These are phyloP conservation scores for Hyphantria cunea DNA, from an alignment of 1,140 invertebrate genomes.

Conservation along the genomic window DNA sequence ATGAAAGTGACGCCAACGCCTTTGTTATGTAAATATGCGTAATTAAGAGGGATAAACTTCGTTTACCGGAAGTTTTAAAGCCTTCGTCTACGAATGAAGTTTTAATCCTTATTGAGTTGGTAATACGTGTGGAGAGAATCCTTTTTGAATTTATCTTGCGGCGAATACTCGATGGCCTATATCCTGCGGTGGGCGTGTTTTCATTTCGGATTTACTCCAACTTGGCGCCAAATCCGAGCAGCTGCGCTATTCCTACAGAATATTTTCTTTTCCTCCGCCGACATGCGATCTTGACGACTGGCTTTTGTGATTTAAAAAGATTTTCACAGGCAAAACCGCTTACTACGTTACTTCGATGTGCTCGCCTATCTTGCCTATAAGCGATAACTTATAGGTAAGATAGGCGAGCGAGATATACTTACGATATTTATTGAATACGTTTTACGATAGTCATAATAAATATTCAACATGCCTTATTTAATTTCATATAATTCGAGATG, in stretches of 20 bases:
- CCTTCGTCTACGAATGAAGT: conserved; percentile 65
- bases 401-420: too few species aligned
- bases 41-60: conserved; percentile 61
- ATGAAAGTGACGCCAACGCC: conserved; percentile 22
- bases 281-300: conserved; percentile 75
- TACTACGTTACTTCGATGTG: conserved; percentile 50
- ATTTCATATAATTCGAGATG: too few species aligned
- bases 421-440: conserved; percentile 19
- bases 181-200: conserved; percentile 65
- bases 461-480: not conserved
- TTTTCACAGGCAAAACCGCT: conserved; percentile 71
- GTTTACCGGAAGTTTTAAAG: conserved; percentile 59
- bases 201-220: conserved; percentile 75
- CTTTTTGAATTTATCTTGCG: conserved; percentile 74
- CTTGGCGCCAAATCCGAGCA: conserved; percentile 71
- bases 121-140: conserved; percentile 63
- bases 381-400: too few species aligned
- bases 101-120: conserved; percentile 76
- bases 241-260: conserved; percentile 68
- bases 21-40: conserved; percentile 49
- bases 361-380: conserved; percentile 50
- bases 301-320: conserved; percentile 80
- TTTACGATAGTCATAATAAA: conserved; percentile 2
- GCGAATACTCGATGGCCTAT: conserved; percentile 64
- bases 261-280: conserved; percentile 77